phyloP scores from a whole-genome alignment of 2,113 vertebrate species.

The Macaca nemestrina region DNA sequence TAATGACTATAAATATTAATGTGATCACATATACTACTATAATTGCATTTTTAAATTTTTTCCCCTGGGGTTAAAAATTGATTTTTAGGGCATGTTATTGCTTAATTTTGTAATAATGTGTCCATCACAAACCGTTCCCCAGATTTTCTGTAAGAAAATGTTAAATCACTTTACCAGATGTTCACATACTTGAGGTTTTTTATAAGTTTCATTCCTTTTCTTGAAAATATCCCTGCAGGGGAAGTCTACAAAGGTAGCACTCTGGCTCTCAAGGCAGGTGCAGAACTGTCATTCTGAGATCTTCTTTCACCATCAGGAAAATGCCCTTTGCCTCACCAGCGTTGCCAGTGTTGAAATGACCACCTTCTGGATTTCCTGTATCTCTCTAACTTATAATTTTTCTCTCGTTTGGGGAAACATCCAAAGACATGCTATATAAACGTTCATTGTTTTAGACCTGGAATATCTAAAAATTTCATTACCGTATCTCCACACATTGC shows the following conservation, averaged over 20 bases:
- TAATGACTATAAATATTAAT: neutral
- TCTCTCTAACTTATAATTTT: neutral
- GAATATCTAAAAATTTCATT: neutral
- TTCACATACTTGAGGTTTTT: neutral
- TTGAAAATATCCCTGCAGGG: neutral
- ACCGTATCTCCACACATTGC: neutral
- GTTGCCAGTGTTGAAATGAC: too few relatives aligned
- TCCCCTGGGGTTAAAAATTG: neutral
- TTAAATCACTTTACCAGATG: neutral
- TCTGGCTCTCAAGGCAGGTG: neutral
- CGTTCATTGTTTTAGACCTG: neutral
- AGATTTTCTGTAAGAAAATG: neutral
- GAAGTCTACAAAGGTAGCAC: neutral
- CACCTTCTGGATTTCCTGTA: neutral
- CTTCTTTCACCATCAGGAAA: fast-evolving
- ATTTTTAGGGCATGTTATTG: neutral
- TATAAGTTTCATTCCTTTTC: neutral
- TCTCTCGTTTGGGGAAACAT: neutral
- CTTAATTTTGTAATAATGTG: neutral
- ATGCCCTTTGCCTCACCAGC: fast-evolving
- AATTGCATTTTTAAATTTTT: neutral
- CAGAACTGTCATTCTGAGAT: neutral
- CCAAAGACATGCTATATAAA: neutral
- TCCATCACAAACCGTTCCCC: neutral
- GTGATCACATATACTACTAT: neutral